These are phyloP conservation scores for Serilophus lunatus DNA, from an alignment of 2,113 vertebrate species.

Conservation along the genomic window DNA sequence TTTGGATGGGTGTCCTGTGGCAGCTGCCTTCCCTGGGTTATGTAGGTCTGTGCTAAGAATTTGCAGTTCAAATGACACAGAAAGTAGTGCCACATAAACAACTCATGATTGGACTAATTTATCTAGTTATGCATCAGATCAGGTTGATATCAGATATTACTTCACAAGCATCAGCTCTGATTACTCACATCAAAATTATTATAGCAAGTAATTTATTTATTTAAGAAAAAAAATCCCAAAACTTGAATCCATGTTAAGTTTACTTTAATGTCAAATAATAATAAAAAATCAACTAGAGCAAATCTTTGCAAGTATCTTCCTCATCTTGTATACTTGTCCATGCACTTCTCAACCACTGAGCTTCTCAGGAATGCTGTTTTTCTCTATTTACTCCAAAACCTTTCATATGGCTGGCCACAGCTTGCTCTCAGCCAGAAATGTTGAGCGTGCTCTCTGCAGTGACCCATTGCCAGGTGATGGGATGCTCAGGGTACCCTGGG, in stretches of 20 bases:
- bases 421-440: neutral
- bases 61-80: neutral
- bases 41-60: neutral
- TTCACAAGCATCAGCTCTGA: neutral
- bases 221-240: neutral
- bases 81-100: neutral
- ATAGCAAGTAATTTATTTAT: neutral
- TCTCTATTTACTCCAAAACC: neutral
- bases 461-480: neutral
- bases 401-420: neutral
- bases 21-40: neutral
- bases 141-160: neutral
- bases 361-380: neutral
- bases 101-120: neutral
- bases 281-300: neutral
- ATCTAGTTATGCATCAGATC: neutral
- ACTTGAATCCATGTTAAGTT: neutral
- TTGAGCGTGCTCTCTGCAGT: neutral
- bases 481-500: neutral
- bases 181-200: neutral
- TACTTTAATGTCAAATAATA: neutral
- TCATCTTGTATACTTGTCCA: neutral
- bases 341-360: neutral
- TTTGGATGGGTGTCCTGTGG: neutral
- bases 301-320: neutral